Conservation (phyloP, 2,113 vertebrate genomes). For the Psettodes erumei region DNA sequence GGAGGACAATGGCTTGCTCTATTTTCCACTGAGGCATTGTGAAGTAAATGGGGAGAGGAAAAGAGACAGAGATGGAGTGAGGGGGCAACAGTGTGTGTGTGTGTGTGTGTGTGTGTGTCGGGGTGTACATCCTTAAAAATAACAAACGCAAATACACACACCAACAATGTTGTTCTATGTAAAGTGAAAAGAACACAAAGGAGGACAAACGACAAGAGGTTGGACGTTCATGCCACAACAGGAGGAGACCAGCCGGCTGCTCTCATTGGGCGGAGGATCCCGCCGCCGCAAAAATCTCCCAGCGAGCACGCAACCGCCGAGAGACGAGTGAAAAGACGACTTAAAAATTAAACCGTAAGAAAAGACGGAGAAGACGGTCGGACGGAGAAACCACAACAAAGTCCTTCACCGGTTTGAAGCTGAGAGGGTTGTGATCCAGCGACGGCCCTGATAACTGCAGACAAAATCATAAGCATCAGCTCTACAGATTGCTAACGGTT, state of each 20-base stretch:
- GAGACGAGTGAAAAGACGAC: neutral
- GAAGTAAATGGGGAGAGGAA: neutral
- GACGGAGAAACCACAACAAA: constrained; percentile 8
- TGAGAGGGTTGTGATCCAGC: too few relatives aligned
- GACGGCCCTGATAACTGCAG: neutral
- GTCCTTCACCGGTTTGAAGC: neutral
- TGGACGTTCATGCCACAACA: constrained; percentile 30
- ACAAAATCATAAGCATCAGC: neutral
- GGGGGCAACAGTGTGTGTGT: neutral
- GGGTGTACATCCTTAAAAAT: neutral
- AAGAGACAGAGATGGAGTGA: neutral
- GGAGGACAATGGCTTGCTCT: neutral
- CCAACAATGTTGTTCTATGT: neutral
- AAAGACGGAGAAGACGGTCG: too few relatives aligned
- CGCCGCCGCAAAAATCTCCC: constrained; percentile 48
- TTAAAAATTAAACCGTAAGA: too few relatives aligned
- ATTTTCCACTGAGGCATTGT: neutral
- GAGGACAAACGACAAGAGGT: neutral
- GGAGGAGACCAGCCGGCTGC: constrained; percentile 49
- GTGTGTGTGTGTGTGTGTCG: too few relatives aligned
- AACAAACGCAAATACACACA: neutral
- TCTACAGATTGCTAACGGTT: neutral
- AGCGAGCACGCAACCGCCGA: constrained; percentile 41
- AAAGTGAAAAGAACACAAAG: neutral
- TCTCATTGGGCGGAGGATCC: constrained; percentile 50